Evolutionary conservation across 1,140 invertebrate species (phyloP), one percentile per base, ranked within the genome.

Genomic region (Drosophila fuyamai): DNA sequence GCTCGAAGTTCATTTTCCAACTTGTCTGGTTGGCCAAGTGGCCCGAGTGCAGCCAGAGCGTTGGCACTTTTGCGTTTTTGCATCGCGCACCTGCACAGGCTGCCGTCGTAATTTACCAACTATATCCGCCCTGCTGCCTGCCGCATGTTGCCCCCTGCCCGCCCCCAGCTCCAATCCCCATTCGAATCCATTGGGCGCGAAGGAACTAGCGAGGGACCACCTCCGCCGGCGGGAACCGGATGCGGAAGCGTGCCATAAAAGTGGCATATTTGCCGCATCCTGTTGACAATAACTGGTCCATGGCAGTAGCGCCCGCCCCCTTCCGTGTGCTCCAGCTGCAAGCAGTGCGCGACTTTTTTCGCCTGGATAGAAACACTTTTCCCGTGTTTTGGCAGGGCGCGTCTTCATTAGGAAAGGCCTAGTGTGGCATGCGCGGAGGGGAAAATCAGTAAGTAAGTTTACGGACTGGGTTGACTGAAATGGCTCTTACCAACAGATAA

Each of bases 201-300:
- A 36, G 56, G 51, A 23, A 61, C 16, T 43, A 41, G 27, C 27
- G 44, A 62, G 32, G 16, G 36, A n/a, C 35, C 27, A 47, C 16
- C 53, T 70, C 12, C 40, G 23, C 38, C 54, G 18, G 40, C 38
- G 18, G 43, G 43, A 13, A 48, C 77, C 61, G 81, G 81, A 74
- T 81, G 36, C 81, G 81, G 81, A 85, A 77, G 70, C 65, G 60
- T 81, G 74, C 76, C 77, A 81, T 85, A 85, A 85, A 85, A 85
- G 68, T 85, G 81, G 68, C 81, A 85, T 85, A 85, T 85, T 85
- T 85, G 81, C 81, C 77, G 81, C 81, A 85, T 85, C 81, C 81
- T 85, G 81, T 85, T 84, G 78, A 81, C 81, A 85, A 84, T 76
- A 79, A 68, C 81, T 79, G 81, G 54, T 74, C 67, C 66, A 50